Conservation (phyloP, 2,888 invertebrate genomes). For the Chaetogeoica ovagalla region DNA sequence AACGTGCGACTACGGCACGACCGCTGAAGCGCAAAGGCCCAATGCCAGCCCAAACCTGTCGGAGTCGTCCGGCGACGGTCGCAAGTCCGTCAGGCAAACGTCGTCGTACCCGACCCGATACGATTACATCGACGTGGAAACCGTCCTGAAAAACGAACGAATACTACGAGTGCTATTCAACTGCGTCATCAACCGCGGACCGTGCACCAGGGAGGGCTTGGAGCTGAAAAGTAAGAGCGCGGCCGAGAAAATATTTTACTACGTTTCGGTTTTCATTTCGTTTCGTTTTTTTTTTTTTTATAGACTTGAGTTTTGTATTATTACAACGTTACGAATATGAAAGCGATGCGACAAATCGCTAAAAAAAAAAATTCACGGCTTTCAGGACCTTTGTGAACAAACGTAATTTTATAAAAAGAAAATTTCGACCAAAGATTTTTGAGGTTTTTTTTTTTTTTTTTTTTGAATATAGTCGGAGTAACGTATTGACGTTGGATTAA, state of each 20-base stretch:
- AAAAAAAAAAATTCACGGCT: no score
- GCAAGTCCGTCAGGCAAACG: constrained; percentile 30
- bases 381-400: no score
- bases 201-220: constrained; percentile 57
- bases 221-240: constrained; percentile 56
- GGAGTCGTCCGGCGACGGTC: neutral
- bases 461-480: no score
- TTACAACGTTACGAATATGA: no score
- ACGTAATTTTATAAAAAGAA: no score
- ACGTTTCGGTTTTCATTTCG: no score
- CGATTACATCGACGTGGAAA: constrained; percentile 57
- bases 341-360: no score
- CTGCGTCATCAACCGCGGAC: constrained; percentile 57
- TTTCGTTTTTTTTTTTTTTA: no score
- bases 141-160: constrained; percentile 57
- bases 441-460: no score
- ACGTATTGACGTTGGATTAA: no score
- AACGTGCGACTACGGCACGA: constrained; percentile 3
- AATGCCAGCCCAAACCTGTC: neutral
- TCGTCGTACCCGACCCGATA: constrained; percentile 56
- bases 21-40: neutral
- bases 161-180: constrained; percentile 57
- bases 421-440: no score
- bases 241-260: neutral
- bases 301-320: no score